A percentile compares a stretch with the other conserved stretches of the same genome.
Conservation (phyloP, 2,797 vertebrate genomes). For the Malacoctenus gilli region DNA sequence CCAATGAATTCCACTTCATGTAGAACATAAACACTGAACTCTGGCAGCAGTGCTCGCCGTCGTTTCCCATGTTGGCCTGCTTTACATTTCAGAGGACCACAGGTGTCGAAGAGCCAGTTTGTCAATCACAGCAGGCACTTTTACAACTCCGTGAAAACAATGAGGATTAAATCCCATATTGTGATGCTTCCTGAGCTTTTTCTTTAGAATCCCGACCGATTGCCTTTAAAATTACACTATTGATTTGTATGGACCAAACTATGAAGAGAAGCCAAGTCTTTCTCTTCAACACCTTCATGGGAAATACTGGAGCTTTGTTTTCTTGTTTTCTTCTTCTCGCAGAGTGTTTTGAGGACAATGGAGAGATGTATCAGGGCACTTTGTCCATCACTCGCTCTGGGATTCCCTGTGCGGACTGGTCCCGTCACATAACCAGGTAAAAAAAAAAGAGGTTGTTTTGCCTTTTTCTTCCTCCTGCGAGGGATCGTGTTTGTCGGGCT, state of each 20-base stretch:
- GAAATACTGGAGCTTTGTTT: no score
- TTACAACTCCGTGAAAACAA: conserved; percentile 46
- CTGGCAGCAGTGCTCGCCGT: conserved; percentile 39
- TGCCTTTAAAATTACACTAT: no score
- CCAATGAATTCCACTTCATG: conserved; percentile 62
- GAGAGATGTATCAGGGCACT: conserved; percentile 88
- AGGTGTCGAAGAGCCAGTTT: conserved; percentile 39
- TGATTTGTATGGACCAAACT: no score
- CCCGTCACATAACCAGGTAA: conserved; percentile 86
- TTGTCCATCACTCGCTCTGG: conserved; percentile 92
- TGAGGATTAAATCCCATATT: no score
- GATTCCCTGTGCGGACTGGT: conserved; percentile 91
- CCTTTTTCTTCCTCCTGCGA: background rate
- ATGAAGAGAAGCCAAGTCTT: conserved; percentile 45
- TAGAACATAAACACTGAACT: conserved; percentile 53
- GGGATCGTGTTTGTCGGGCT: conserved; percentile 6
- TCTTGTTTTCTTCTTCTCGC: conserved; percentile 47
- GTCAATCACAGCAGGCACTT: conserved; percentile 19
- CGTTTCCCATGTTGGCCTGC: conserved; percentile 64
- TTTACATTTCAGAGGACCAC: conserved; percentile 58
- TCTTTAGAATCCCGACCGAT: no score
- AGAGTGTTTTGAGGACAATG: conserved; percentile 94
- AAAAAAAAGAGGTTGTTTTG: background rate
- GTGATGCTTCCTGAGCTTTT: no score
- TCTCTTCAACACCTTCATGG: no score